A percentile compares a stretch with the other conserved stretches of the same genome.
phyloP scores from a whole-genome alignment of 2,113 vertebrate species.

The Hassar affinis region DNA sequence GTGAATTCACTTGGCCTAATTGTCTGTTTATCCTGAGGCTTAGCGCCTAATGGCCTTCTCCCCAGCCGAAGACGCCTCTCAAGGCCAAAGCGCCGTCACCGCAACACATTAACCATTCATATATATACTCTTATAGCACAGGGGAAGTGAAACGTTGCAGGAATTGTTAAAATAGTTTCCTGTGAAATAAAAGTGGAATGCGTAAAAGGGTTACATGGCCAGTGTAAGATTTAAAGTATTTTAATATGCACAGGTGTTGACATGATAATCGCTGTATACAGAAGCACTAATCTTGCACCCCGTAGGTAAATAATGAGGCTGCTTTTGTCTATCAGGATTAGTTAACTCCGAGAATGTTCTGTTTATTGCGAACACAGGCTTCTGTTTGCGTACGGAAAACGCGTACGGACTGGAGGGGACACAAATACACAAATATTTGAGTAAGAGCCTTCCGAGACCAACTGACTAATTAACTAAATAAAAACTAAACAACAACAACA shows the following conservation, averaged over 20 bases:
- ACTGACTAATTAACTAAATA: neutral
- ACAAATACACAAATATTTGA: constrained; percentile 27
- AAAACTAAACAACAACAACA: neutral
- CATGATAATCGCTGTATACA: constrained; percentile 48
- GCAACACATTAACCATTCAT: constrained; percentile 14
- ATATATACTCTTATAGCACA: neutral
- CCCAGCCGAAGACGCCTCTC: constrained; percentile 42
- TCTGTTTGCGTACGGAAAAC: constrained; percentile 30
- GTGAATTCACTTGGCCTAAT: constrained; percentile 61
- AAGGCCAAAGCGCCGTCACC: constrained; percentile 21
- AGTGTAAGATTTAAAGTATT: constrained; percentile 31
- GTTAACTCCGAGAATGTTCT: constrained; percentile 38
- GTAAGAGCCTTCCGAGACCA: neutral
- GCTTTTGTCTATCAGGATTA: constrained; percentile 50
- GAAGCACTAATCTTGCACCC: constrained; percentile 50
- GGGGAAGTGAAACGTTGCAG: neutral
- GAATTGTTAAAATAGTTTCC: neutral
- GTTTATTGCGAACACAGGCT: constrained; percentile 39
- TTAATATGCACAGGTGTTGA: constrained; percentile 41
- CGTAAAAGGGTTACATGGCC: neutral
- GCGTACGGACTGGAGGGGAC: neutral
- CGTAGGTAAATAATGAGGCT: constrained; percentile 43
- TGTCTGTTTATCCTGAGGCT: constrained; percentile 58
- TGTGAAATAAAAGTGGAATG: neutral
- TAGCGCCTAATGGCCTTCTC: constrained; percentile 55